A percentile compares a stretch with the other conserved stretches of the same genome.
Evolutionary conservation across 2,113 vertebrate genomes (phyloP).

Genomic region (Datnioides undecimradiatus): DNA sequence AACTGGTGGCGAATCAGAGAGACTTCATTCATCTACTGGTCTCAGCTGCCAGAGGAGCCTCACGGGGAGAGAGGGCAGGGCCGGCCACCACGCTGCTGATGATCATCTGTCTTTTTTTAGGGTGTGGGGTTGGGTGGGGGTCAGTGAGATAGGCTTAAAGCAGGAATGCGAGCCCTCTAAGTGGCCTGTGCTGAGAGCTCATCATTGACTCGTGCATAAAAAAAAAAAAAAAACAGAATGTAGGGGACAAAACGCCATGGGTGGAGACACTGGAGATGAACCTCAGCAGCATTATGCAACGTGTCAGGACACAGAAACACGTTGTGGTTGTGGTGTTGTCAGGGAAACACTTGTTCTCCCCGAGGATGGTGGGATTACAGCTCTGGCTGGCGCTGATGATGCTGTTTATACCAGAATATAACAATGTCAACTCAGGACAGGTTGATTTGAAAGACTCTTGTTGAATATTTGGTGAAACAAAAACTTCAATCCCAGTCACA

Average conservation of each 20-base stretch:
- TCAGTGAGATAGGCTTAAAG: slow-evolving; percentile 89
- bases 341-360: slow-evolving; percentile 54
- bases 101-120: slow-evolving; percentile 85
- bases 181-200: slow-evolving; percentile 81
- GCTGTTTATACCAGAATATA: slow-evolving; percentile 16
- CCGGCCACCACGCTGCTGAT: background rate
- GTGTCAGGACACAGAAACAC: slow-evolving; percentile 23
- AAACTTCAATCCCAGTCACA: background rate
- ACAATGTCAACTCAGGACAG: background rate
- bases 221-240: too few relatives aligned
- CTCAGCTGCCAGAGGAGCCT: slow-evolving; percentile 78
- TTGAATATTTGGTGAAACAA: background rate
- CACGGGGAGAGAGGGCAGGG: slow-evolving; percentile 18
- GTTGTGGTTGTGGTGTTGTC: slow-evolving; percentile 1
- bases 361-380: slow-evolving; percentile 21
- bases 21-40: slow-evolving; percentile 81
- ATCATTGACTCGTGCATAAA: slow-evolving; percentile 80
- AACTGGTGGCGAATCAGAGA: background rate
- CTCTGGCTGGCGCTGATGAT: background rate
- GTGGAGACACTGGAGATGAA: slow-evolving; percentile 38
- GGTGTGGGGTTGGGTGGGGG: slow-evolving; percentile 82
- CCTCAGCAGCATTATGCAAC: slow-evolving; percentile 26
- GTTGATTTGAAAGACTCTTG: background rate
- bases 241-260: slow-evolving; percentile 77
- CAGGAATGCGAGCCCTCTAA: slow-evolving; percentile 88